Evolutionary conservation across 2,888 invertebrate species (phyloP).

Genomic region (Phortica okadai): DNA sequence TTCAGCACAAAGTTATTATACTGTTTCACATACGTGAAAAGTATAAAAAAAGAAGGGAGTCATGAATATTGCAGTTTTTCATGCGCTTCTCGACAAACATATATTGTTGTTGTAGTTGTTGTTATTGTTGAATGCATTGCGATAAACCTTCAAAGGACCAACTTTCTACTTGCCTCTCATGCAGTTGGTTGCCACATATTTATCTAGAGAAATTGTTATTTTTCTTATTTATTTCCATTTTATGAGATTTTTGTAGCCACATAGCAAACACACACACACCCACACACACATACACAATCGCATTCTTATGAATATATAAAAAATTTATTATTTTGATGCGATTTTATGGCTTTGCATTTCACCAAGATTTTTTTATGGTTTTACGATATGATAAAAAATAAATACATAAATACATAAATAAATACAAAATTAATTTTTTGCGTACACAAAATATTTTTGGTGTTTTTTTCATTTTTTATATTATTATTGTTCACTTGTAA

Average conservation of each 20-base stretch:
- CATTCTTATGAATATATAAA: neutral
- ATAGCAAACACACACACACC: no score
- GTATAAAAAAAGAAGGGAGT: conserved; percentile 24
- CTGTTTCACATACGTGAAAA: no score
- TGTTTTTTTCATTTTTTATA: no score
- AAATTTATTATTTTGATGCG: conserved; percentile 19
- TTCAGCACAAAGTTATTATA: no score
- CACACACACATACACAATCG: neutral
- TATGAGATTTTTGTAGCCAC: conserved; percentile 52
- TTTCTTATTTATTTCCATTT: conserved; percentile 69
- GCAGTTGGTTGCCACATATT: neutral
- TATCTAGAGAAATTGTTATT: conserved; percentile 60
- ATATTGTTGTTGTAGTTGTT: conserved; percentile 40
- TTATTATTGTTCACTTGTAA: no score
- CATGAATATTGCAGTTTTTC: conserved; percentile 45
- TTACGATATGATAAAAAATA: neutral
- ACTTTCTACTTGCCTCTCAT: neutral
- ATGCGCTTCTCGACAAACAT: neutral
- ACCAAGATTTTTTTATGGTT: conserved; percentile 4
- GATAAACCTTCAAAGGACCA: neutral
- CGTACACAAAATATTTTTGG: no score
- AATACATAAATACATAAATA: neutral
- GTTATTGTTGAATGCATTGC: conserved; percentile 34
- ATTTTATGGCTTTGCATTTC: conserved; percentile 16
- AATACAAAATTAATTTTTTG: neutral